These are phyloP conservation scores for Andrena minutula DNA, from an alignment of 2,888 invertebrate species.

Conservation along the genomic window DNA sequence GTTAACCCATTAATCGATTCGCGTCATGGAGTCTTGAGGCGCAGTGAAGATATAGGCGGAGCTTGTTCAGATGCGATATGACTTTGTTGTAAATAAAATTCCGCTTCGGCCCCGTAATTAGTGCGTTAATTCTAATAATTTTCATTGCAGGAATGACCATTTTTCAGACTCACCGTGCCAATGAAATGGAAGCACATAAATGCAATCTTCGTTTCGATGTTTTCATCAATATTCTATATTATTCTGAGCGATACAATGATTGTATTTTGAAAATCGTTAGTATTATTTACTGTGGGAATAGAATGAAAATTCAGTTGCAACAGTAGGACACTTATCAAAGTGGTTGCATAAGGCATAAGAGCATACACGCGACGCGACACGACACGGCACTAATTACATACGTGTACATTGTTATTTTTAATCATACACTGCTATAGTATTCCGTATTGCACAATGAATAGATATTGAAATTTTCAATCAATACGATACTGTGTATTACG, in stretches of 20 bases:
- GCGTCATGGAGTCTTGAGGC: conserved; percentile 25
- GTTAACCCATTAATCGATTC: conserved; percentile 14
- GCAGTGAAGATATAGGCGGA: neutral
- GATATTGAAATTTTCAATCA: conserved; percentile 3
- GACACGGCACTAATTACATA: neutral
- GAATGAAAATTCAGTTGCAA: no score
- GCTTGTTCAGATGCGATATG: conserved; percentile 3
- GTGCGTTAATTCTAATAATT: conserved; percentile 35
- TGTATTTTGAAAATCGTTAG: no score
- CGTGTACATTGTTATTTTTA: conserved; percentile 17
- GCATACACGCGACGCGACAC: neutral
- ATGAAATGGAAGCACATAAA: neutral
- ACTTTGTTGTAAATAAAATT: conserved; percentile 20
- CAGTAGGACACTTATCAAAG: no score
- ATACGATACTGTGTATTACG: neutral
- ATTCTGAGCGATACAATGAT: neutral
- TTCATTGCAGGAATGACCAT: neutral
- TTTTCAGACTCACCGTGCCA: conserved; percentile 27
- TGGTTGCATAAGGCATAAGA: no score
- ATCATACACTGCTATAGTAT: neutral
- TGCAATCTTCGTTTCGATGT: neutral
- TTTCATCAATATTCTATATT: neutral
- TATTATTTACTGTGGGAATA: no score
- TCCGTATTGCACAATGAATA: neutral
- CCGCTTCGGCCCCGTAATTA: conserved; percentile 18